A percentile compares a stretch with the other conserved stretches of the same genome.
Evolutionary conservation across 2,888 invertebrate species (phyloP).

Genomic region (Oxytorus armatus): DNA sequence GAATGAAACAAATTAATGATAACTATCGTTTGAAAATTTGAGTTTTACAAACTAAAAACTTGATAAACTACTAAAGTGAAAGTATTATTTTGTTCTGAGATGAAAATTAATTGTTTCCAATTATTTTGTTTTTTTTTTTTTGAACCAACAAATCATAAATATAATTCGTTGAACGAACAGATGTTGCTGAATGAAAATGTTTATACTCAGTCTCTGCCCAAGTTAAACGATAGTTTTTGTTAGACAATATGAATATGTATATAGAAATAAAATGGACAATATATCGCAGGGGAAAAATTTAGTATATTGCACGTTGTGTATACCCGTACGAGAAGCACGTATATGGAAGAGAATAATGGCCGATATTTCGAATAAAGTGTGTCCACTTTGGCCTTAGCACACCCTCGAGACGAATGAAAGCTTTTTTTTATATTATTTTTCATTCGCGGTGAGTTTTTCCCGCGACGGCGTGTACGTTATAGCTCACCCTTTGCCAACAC

Average conservation of each 20-base stretch:
- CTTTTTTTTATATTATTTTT: conserved; percentile 39
- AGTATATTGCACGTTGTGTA: conserved; percentile 16
- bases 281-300: conserved; percentile 18
- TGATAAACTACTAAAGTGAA: too few relatives aligned
- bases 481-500: conserved; percentile 33
- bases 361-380: conserved; percentile 67
- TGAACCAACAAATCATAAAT: neutral
- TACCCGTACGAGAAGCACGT: conserved; percentile 5
- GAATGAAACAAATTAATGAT: too few relatives aligned
- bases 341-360: conserved; percentile 64
- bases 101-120: too few relatives aligned
- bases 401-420: conserved; percentile 68
- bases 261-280: conserved; percentile 31
- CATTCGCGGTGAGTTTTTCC: conserved; percentile 38
- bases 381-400: conserved; percentile 66
- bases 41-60: too few relatives aligned
- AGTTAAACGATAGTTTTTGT: conserved; percentile 17
- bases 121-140: neutral
- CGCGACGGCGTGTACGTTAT: conserved; percentile 28
- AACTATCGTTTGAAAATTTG: too few relatives aligned
- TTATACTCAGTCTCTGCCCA: neutral
- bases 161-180: neutral
- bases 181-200: neutral
- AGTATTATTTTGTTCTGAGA: too few relatives aligned
- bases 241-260: conserved; percentile 8